phyloP scores from a whole-genome alignment of 2,113 vertebrate genomes.

The Muscicapa adusta region DNA sequence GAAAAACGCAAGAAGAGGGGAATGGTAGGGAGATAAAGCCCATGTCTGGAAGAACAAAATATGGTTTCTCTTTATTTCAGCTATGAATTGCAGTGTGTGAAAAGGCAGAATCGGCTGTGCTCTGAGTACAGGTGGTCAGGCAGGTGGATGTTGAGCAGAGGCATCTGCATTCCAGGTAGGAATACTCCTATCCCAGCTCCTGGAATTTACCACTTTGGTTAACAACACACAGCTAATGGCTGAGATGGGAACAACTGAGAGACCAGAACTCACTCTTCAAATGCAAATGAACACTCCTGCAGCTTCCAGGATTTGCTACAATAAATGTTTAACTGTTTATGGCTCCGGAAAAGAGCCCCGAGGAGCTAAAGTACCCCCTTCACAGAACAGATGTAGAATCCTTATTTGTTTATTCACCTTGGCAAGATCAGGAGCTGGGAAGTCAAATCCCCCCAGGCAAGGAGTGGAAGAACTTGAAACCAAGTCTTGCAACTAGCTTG shows the following conservation, averaged over 20 bases:
- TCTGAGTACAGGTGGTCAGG: background rate
- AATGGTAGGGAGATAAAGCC: background rate
- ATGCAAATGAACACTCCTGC: background rate
- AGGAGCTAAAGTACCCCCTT: background rate
- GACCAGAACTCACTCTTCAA: background rate
- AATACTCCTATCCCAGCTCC: background rate
- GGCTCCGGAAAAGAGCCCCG: background rate
- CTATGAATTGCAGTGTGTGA: background rate
- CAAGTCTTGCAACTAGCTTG: background rate
- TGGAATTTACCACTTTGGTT: background rate
- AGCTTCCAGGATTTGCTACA: background rate
- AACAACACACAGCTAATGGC: background rate
- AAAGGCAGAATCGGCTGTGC: background rate
- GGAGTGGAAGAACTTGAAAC: background rate
- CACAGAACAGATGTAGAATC: background rate
- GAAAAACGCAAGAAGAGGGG: background rate
- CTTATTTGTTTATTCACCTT: constrained; percentile 24
- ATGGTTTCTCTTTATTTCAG: background rate
- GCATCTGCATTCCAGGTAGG: background rate
- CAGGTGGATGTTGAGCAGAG: background rate
- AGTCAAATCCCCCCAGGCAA: background rate
- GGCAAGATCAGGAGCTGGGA: constrained; percentile 1
- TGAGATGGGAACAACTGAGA: background rate
- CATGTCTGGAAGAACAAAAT: background rate
- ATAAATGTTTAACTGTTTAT: background rate